These are phyloP conservation scores for Bhutanitis thaidina DNA, from an alignment of 2,888 invertebrate species.

Conservation along the genomic window DNA sequence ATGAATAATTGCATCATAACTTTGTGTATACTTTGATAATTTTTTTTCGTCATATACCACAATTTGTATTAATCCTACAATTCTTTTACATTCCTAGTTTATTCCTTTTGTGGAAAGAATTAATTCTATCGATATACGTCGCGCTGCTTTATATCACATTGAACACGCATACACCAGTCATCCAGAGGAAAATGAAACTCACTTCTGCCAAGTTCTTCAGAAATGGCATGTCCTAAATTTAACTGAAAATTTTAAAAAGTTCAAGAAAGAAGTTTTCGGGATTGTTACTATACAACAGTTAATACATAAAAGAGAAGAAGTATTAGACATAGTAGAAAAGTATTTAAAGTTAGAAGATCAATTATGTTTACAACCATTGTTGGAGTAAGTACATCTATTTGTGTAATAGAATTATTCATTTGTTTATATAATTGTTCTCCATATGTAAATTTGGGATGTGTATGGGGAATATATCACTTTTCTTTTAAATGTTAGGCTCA, in stretches of 20 bases:
- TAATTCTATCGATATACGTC: conserved; percentile 88
- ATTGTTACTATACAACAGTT: conserved; percentile 92
- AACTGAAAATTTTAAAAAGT: conserved; percentile 88
- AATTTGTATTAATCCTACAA: too few relatives aligned
- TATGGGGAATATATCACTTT: too few relatives aligned
- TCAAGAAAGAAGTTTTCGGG: conserved; percentile 86
- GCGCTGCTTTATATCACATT: conserved; percentile 91
- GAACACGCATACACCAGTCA: conserved; percentile 86
- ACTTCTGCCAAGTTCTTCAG: conserved; percentile 88
- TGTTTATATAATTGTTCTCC: too few relatives aligned
- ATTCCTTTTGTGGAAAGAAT: conserved; percentile 93
- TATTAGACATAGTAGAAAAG: conserved; percentile 85
- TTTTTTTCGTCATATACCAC: too few relatives aligned
- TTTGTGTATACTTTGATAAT: too few relatives aligned
- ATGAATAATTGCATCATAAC: too few relatives aligned
- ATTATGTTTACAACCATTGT: conserved; percentile 87
- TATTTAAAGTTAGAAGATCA: conserved; percentile 86
- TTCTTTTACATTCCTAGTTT: conserved; percentile 79
- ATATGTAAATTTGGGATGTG: too few relatives aligned
- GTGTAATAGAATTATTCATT: too few relatives aligned
- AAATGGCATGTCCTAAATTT: conserved; percentile 96
- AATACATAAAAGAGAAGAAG: conserved; percentile 87
- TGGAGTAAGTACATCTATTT: conserved; percentile 85
- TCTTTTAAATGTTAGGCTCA: too few relatives aligned
- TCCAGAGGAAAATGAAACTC: conserved; percentile 86